Evolutionary conservation across 2,113 vertebrate species (phyloP).

Genomic region (Phylloscopus trochiloides): DNA sequence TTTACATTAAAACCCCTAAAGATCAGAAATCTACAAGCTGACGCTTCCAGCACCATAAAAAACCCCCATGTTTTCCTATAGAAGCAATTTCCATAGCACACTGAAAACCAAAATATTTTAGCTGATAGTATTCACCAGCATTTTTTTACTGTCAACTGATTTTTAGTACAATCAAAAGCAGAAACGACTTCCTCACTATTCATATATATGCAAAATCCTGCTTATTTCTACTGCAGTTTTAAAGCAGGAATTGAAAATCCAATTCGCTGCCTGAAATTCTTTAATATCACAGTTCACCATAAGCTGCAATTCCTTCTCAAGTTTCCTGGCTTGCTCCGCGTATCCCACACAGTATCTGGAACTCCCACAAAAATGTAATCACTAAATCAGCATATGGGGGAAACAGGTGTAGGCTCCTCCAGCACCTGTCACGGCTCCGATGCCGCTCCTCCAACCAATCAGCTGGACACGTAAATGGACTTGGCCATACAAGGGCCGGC

Average conservation of each 20-base stretch:
- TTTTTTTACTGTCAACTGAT: background rate
- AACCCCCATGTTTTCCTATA: slow-evolving; percentile 33
- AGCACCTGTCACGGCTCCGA: slow-evolving; percentile 74
- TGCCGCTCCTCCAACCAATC: slow-evolving; percentile 68
- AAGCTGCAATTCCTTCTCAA: slow-evolving; percentile 75
- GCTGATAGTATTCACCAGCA: background rate
- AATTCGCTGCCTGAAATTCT: background rate
- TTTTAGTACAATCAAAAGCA: background rate
- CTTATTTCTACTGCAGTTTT: background rate
- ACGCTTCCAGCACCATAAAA: background rate
- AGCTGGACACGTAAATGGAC: slow-evolving; percentile 51
- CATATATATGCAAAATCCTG: background rate
- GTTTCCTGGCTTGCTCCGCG: slow-evolving; percentile 75
- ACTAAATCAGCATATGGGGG: slow-evolving; percentile 78
- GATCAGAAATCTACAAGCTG: background rate
- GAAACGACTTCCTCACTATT: background rate
- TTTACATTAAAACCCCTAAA: background rate
- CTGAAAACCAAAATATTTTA: background rate
- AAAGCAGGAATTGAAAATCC: background rate
- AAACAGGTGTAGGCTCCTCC: slow-evolving; percentile 79
- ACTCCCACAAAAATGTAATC: slow-evolving; percentile 76
- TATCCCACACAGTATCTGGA: slow-evolving; percentile 71
- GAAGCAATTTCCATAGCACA: background rate
- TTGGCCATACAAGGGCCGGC: slow-evolving; percentile 81
- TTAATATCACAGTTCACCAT: slow-evolving; percentile 59